phyloP scores from a whole-genome alignment of 2,797 vertebrate species.

The Sebastolobus alascanus region DNA sequence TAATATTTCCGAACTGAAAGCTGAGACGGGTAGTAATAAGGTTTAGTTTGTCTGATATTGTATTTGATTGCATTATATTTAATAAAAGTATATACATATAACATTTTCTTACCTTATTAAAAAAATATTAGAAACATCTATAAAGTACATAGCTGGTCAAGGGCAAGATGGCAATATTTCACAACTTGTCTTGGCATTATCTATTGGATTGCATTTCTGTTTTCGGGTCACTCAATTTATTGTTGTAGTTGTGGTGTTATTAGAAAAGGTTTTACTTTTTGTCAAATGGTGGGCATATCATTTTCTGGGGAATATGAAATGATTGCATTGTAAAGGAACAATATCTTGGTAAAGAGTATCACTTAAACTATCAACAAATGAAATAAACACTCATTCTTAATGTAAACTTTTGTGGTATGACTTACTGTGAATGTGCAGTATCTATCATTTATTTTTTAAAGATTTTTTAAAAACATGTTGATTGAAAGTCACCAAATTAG shows the following conservation, averaged over 20 bases:
- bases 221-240: background rate
- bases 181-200: too few relatives aligned
- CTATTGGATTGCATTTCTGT: too few relatives aligned
- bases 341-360: background rate
- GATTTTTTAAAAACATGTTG: constrained; percentile 5
- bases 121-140: too few relatives aligned
- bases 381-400: background rate
- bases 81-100: background rate
- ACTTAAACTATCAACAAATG: background rate
- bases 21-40: background rate
- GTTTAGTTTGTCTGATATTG: background rate
- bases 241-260: background rate
- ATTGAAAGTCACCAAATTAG: constrained; percentile 25
- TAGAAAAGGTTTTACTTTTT: background rate
- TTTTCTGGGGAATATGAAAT: background rate
- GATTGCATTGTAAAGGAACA: background rate
- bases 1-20: constrained; percentile 19
- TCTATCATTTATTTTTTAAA: background rate
- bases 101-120: too few relatives aligned
- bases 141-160: too few relatives aligned
- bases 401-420: background rate
- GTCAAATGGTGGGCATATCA: background rate
- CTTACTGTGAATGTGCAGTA: background rate
- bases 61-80: background rate
- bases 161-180: too few relatives aligned